Evolutionary conservation across 2,113 vertebrate genomes (phyloP), one percentile per base, ranked within the genome.

Genomic region (Cercocebus atys): DNA sequence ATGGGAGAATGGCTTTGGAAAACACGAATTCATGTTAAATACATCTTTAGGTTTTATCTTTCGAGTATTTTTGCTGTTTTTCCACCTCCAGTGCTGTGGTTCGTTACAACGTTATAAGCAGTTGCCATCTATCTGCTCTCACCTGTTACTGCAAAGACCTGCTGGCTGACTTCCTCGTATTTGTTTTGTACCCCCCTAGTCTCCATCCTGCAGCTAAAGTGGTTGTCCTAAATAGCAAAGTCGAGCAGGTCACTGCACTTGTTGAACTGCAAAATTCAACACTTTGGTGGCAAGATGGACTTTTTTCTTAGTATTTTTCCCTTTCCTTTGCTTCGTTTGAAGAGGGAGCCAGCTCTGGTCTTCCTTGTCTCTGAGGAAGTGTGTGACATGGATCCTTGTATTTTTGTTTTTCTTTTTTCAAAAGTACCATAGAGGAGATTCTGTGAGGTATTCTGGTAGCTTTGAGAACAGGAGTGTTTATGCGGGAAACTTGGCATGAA

Each of bases 361-460:
- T 76, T 57, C 38, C 40, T 68, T 50, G 59, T 70, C 59, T 84
- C 27, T 52, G 38, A 47, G 38, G 23, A 75, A 3, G 52, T 50
- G 38, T 87, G 70, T 35, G 35, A 18, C 30, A 35, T 3, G 23
- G 75, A 3, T 88, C 30, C 40, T 14, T 35, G 35, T 88, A 59
- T 59, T 94, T 93, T 90, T 90, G 16, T 90, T 88, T 91, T 91
- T 73, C 55, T 87, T 88, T 95, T 72, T 64, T 70, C 35, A 9
- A 8, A 93, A 94, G 16, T 57, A 45, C 64, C 22, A 16, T 38
- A 32, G 76, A 81, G 92, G 78, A 96, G 68, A 78, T 76, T 91
- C 43, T 95, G 64, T 89, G 83, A 88, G 10, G 40, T 68, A 30
- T 91, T 52, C 72, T 61, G 79, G 84, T 55, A 91, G 55, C 20